Evolutionary conservation across 2,797 vertebrate genomes (phyloP).

Genomic region (Capromys pilorides): DNA sequence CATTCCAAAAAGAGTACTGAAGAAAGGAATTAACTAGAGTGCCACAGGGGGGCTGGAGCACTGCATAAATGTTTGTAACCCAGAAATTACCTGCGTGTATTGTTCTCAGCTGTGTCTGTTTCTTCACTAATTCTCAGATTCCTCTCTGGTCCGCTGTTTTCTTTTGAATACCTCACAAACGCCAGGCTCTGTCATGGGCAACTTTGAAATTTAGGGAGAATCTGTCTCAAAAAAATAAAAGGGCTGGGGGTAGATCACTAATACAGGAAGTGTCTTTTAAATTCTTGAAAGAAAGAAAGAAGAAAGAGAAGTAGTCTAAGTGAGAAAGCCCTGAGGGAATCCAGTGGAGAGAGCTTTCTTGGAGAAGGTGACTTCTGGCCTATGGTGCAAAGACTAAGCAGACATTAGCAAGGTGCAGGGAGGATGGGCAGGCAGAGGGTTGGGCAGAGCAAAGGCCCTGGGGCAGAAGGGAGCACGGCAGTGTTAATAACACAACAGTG

Average conservation of each 20-base stretch:
- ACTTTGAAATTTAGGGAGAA: not conserved
- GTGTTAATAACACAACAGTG: not conserved
- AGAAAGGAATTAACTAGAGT: not conserved
- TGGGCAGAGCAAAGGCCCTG: not conserved
- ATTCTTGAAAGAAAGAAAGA: not conserved
- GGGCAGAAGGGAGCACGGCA: not conserved
- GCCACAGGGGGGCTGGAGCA: rapidly evolving
- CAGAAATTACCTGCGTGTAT: not conserved
- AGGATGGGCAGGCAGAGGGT: not conserved
- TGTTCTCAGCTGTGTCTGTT: no score
- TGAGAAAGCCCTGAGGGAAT: not conserved
- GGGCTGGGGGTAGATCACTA: not conserved
- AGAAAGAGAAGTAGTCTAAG: not conserved
- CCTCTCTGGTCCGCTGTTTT: not conserved
- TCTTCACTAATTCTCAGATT: not conserved
- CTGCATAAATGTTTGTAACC: not conserved
- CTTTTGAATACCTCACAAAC: not conserved
- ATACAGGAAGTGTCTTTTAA: no score
- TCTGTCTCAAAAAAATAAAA: not conserved
- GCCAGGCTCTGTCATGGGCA: not conserved
- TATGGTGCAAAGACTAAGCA: not conserved
- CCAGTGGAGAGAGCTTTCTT: not conserved
- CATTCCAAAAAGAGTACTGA: not conserved
- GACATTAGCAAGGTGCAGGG: not conserved
- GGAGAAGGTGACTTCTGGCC: not conserved